Percentiles rank a stretch among this genome's conserved stretches.
phyloP scores from a whole-genome alignment of 2,113 vertebrate species.

The Pagrus major region DNA sequence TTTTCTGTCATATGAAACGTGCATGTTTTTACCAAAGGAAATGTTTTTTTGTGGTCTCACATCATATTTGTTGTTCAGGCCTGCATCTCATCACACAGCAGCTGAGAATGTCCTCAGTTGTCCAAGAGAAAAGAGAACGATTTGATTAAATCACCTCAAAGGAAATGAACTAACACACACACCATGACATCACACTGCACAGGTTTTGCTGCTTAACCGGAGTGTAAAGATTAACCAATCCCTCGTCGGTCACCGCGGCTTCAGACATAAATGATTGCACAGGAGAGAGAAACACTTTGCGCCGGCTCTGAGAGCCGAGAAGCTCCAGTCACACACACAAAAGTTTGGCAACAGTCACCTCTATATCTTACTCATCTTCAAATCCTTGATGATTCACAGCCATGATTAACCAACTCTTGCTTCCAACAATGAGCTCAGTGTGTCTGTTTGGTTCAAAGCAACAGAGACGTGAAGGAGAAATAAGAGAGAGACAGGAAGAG shows the following conservation, averaged over 20 bases:
- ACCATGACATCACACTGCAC: conserved; percentile 8
- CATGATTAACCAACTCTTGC: conserved; percentile 31
- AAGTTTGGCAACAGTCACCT: conserved; percentile 35
- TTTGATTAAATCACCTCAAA: conserved; percentile 18
- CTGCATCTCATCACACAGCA: conserved; percentile 29
- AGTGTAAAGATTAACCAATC: conserved; percentile 49
- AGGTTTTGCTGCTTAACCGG: conserved; percentile 27
- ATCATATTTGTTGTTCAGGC: conserved; percentile 34
- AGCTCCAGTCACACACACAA: conserved; percentile 3
- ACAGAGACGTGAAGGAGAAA: conserved; percentile 9
- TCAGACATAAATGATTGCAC: conserved; percentile 41
- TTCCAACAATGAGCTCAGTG: conserved; percentile 63
- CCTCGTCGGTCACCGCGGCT: background rate
- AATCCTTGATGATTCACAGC: conserved; percentile 63
- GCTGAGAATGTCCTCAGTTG: background rate
- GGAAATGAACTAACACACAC: conserved; percentile 10
- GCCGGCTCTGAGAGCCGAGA: background rate
- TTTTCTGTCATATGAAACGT: background rate
- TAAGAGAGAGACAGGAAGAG: conserved; percentile 4
- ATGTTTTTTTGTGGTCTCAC: conserved; percentile 11
- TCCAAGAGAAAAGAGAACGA: conserved; percentile 5
- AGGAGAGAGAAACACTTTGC: background rate
- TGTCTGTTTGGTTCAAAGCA: conserved; percentile 42
- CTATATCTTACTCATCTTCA: conserved; percentile 56
- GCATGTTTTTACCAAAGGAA: background rate